A percentile compares a stretch with the other conserved stretches of the same genome.
phyloP scores from a whole-genome alignment of 2,797 vertebrate species.

The Leucoraja ocellata region DNA sequence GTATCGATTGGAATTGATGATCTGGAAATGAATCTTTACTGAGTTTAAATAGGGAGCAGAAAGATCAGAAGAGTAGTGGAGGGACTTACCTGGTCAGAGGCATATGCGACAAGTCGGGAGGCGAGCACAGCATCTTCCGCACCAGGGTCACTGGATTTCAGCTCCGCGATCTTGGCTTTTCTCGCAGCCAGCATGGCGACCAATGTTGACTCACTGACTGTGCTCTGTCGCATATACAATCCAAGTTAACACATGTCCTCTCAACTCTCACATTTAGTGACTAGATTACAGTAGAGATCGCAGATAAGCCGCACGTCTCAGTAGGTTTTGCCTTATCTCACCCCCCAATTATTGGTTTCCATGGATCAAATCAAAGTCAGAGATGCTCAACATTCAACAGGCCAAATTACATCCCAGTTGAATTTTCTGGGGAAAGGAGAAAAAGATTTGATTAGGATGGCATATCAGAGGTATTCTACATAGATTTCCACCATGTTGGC shows the following conservation, averaged over 20 bases:
- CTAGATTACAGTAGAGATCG: background rate
- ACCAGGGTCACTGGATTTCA: constrained; percentile 61
- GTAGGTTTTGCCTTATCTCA: too few relatives aligned
- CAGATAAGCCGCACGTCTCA: background rate
- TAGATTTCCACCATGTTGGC: too few relatives aligned
- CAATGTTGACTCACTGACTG: constrained; percentile 87
- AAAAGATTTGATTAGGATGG: too few relatives aligned
- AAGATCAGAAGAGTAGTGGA: background rate
- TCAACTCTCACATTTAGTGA: background rate
- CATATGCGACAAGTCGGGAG: constrained; percentile 77
- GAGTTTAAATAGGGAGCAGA: background rate
- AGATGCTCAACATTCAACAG: too few relatives aligned
- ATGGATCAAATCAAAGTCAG: background rate
- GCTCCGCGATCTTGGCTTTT: constrained; percentile 78
- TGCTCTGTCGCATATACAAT: constrained; percentile 61
- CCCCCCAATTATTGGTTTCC: background rate
- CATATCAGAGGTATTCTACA: too few relatives aligned
- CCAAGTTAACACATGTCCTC: background rate
- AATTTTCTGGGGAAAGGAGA: too few relatives aligned
- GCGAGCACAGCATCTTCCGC: constrained; percentile 74
- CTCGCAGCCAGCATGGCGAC: constrained; percentile 84
- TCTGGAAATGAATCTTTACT: background rate
- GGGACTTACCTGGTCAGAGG: constrained; percentile 77
- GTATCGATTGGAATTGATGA: background rate
- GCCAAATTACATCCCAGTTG: too few relatives aligned